Evolutionary conservation across 2,797 vertebrate species (phyloP).

Genomic region (Strix occidentalis): DNA sequence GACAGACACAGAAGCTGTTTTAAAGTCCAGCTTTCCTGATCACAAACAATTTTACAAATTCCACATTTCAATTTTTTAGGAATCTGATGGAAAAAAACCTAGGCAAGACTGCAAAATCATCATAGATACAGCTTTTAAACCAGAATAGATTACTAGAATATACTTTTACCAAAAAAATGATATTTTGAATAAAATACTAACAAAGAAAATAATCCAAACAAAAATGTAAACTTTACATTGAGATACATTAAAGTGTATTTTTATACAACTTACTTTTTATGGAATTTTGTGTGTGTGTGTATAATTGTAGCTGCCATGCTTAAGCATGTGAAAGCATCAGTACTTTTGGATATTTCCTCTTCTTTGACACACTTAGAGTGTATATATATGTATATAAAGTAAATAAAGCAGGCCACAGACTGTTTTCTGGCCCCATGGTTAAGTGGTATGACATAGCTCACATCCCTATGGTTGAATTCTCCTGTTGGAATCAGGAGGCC

Average conservation of each 20-base stretch:
- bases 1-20: not conserved
- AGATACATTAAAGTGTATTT: not conserved
- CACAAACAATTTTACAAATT: not conserved
- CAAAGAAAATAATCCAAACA: not conserved
- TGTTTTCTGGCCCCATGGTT: not conserved
- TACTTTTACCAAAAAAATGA: not conserved
- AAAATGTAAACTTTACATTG: not conserved
- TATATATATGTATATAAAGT: not conserved
- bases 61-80: not conserved
- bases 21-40: not conserved
- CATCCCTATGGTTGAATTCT: not conserved
- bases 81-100: not conserved
- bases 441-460: not conserved
- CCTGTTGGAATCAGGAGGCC: not conserved
- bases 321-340: not conserved
- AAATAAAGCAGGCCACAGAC: not conserved
- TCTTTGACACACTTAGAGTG: not conserved
- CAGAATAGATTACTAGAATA: not conserved
- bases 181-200: not conserved
- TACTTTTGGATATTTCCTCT: not conserved
- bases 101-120: not conserved
- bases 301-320: not conserved
- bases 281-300: not conserved
- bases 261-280: not conserved
- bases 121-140: not conserved